Conservation (phyloP, 2,113 vertebrate genomes). For the Conger conger region DNA sequence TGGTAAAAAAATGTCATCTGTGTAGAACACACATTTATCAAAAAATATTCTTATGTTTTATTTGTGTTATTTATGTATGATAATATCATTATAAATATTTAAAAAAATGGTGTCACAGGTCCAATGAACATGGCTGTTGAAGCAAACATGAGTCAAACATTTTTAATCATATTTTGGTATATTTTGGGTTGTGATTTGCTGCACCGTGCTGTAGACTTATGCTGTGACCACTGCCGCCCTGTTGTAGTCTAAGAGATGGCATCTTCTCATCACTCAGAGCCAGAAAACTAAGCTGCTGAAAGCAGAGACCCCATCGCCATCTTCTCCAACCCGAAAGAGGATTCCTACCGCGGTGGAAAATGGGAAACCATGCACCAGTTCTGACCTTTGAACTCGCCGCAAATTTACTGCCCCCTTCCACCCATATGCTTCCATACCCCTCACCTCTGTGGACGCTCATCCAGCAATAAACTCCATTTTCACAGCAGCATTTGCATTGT, state of each 20-base stretch:
- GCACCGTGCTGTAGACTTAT: neutral
- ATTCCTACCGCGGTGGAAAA: conserved; percentile 77
- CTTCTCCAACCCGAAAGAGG: conserved; percentile 78
- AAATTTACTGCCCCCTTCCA: conserved; percentile 16
- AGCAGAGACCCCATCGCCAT: conserved; percentile 59
- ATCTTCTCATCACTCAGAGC: conserved; percentile 65
- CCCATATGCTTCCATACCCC: conserved; percentile 53
- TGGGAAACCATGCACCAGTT: conserved; percentile 54
- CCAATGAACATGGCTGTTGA: too few species aligned
- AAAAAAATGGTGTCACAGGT: too few species aligned
- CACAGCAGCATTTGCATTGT: neutral
- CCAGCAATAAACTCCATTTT: conserved; percentile 11
- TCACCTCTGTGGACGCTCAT: conserved; percentile 44
- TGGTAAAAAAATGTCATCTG: neutral
- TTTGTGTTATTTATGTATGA: neutral
- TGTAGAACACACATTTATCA: neutral
- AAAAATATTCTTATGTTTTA: neutral
- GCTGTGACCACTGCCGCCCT: neutral
- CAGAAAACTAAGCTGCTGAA: conserved; percentile 76
- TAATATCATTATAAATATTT: neutral
- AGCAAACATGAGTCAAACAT: too few species aligned
- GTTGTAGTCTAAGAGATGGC: neutral
- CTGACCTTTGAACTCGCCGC: too few species aligned
- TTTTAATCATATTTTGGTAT: too few species aligned
- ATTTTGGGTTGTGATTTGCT: too few species aligned